Evolutionary conservation across 1,140 invertebrate genomes (phyloP).

Genomic region (Aphelinus certus): DNA sequence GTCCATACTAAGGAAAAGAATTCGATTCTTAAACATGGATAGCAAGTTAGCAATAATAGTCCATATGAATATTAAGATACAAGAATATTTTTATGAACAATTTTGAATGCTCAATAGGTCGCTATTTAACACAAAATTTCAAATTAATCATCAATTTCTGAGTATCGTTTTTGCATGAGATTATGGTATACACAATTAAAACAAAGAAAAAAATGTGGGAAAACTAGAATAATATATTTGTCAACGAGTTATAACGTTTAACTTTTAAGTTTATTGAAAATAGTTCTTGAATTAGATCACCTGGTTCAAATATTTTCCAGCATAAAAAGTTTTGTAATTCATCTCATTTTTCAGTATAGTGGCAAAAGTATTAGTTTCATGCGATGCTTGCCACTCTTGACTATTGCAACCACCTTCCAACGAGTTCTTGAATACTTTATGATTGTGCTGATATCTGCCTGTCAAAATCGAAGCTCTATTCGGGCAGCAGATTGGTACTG

Average conservation of each 20-base stretch:
- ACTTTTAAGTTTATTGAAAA: neutral
- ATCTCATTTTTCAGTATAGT: slow-evolving; percentile 69
- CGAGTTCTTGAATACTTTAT: slow-evolving; percentile 81
- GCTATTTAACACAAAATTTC: too few species aligned
- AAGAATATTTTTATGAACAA: too few species aligned
- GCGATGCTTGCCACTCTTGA: slow-evolving; percentile 70
- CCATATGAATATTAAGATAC: too few species aligned
- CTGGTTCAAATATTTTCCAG: slow-evolving; percentile 88
- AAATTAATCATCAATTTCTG: neutral
- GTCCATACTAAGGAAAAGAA: slow-evolving; percentile 70
- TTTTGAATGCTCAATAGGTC: too few species aligned
- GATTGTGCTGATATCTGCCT: slow-evolving; percentile 87
- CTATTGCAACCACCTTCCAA: slow-evolving; percentile 80
- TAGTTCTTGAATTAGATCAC: slow-evolving; percentile 57
- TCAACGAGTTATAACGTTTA: too few species aligned
- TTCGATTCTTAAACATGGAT: neutral
- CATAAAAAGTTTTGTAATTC: slow-evolving; percentile 83
- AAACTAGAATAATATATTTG: too few species aligned
- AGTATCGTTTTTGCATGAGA: neutral
- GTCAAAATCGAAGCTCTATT: slow-evolving; percentile 87
- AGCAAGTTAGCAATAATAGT: slow-evolving; percentile 13
- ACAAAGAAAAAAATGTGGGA: too few species aligned
- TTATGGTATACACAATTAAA: neutral
- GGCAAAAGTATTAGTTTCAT: slow-evolving; percentile 77
- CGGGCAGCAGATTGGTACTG: slow-evolving; percentile 88